Conservation (phyloP, 2,888 invertebrate species). For the Parascotia fuliginaria region DNA sequence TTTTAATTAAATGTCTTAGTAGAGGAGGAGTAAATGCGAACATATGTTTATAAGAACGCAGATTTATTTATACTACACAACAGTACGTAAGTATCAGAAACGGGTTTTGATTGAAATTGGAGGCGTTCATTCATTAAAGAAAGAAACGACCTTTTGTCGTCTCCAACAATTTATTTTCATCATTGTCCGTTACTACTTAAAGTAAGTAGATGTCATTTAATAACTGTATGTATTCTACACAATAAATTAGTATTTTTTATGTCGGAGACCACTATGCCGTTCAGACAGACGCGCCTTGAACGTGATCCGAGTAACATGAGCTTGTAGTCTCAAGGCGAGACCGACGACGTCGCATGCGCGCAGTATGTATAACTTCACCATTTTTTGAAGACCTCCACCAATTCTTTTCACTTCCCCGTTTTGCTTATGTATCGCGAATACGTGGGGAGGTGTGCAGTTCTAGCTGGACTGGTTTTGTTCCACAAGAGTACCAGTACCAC, state of each 20-base stretch:
- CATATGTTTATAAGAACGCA: slow-evolving; percentile 57
- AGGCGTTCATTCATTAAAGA: slow-evolving; percentile 50
- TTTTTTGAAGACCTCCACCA: slow-evolving; percentile 60
- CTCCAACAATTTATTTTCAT: slow-evolving; percentile 30
- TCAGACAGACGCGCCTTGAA: slow-evolving; percentile 77
- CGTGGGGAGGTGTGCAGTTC: slow-evolving; percentile 57
- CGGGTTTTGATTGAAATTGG: slow-evolving; percentile 56
- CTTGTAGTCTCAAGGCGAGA: slow-evolving; percentile 78
- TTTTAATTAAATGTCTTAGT: slow-evolving; percentile 76
- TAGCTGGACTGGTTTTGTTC: slow-evolving; percentile 66
- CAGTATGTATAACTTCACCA: slow-evolving; percentile 60
- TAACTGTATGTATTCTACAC: slow-evolving; percentile 55
- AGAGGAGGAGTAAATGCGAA: slow-evolving; percentile 67
- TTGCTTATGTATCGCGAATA: slow-evolving; percentile 44
- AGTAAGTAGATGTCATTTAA: slow-evolving; percentile 28
- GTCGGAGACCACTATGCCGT: slow-evolving; percentile 62
- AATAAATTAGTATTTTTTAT: slow-evolving; percentile 60
- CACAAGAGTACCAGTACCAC: slow-evolving; percentile 73
- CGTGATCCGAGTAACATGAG: slow-evolving; percentile 83
- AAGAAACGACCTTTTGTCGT: slow-evolving; percentile 44
- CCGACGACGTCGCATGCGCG: slow-evolving; percentile 67
- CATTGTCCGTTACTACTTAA: slow-evolving; percentile 28
- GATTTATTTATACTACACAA: slow-evolving; percentile 59
- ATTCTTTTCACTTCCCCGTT: slow-evolving; percentile 52
- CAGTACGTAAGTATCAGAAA: slow-evolving; percentile 50